Evolutionary conservation across 2,797 vertebrate genomes (phyloP), one percentile per base, ranked within the genome.

Genomic region (Liasis olivaceus): DNA sequence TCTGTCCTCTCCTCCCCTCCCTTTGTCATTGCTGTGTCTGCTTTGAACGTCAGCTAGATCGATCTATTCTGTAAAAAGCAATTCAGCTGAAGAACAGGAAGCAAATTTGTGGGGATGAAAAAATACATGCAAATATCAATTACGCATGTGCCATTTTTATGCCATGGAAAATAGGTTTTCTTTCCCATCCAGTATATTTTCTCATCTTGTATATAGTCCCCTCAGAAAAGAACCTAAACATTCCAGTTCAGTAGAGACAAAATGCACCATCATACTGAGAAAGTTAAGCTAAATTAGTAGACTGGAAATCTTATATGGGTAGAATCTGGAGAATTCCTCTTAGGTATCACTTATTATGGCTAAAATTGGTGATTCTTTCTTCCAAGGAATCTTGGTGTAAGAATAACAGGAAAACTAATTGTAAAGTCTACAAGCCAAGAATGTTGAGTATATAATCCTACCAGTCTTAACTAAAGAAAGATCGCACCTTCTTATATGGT

Each of bases 181-280:
- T 2, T 1, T 26, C 6, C 28, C 28, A 14, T 54, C 5, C n/a
- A 56, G 84, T 69, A 69, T 93, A 90, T 89, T 89, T 28, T 86
- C 93, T 60, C 95, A 94, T 93, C 95, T 95, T 95, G 88, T 95
- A 94, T 95, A 88, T 91, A n/a, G 95, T 64, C 93, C 31, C 95
- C 94, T 91, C 94, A 94, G 96, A 96, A 95, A 94, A 95, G 95
- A 96, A 91, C 94, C 92, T 95, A 95, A 96, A 92, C 64, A 95
- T 95, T 95, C 95, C 95, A 96, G 89, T 95, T 95, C 95, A 94
- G 94, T 96, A 96, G 94, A 97, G 95, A 95, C 93, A 95, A 96
- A 89, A 96, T 94, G 96, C 93, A 97, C 58, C 1, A 93, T 93
- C 93, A 95, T 64, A 93, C 94, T 96, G 95, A 97, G 94, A 93